Evolutionary conservation across 2,797 vertebrate species (phyloP).

Genomic region (Pipistrellus nathusii): DNA sequence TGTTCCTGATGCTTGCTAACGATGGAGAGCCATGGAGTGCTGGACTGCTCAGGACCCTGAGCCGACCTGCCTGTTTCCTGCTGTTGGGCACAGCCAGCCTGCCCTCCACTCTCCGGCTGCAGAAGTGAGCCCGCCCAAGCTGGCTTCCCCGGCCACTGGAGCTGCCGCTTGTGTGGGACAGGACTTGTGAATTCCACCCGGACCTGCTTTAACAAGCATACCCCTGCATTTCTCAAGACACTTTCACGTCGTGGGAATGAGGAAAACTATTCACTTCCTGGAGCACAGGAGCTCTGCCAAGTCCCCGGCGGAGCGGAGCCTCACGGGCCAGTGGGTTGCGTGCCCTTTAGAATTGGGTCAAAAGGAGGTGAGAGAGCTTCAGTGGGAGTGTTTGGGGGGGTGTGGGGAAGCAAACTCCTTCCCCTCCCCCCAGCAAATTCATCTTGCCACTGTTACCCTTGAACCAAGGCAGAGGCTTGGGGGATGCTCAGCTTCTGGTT

Average conservation of each 20-base stretch:
- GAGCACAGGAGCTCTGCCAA: not conserved
- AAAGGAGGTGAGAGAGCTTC: not conserved
- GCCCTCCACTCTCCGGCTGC: not conserved
- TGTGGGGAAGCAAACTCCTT: not conserved
- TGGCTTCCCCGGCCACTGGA: not conserved
- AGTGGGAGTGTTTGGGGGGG: not conserved
- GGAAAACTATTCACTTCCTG: slow-evolving; percentile 47
- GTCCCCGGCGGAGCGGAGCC: not conserved
- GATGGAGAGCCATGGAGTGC: not conserved
- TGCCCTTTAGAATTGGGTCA: not conserved
- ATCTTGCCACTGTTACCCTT: not conserved
- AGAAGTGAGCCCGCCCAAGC: not conserved
- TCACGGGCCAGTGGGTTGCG: not conserved
- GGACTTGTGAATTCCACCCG: not conserved
- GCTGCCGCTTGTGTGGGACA: not conserved
- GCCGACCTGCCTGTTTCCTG: not conserved
- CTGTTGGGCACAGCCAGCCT: not conserved
- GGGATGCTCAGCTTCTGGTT: not conserved
- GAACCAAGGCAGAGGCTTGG: not conserved
- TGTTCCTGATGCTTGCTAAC: not conserved
- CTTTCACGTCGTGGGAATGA: slow-evolving; percentile 57
- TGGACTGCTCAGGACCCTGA: not conserved
- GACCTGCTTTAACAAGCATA: not conserved
- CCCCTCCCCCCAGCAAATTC: not conserved
- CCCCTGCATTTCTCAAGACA: slow-evolving; percentile 60